Conservation (phyloP, 2,113 vertebrate species). For the Eonycteris spelaea region DNA sequence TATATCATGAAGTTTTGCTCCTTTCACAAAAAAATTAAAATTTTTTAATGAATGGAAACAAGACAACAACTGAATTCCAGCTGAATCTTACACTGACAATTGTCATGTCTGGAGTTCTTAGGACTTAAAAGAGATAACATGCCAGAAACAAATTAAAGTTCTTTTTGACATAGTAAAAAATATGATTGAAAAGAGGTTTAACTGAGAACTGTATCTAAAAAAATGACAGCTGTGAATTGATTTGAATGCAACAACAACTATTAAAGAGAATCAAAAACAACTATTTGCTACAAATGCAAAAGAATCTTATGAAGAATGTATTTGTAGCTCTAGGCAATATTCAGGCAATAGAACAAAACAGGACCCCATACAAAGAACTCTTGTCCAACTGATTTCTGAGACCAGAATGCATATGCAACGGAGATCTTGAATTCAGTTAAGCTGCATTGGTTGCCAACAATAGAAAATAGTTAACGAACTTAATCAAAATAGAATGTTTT, state of each 20-base stretch:
- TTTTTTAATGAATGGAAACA: constrained; percentile 3
- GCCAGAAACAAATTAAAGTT: constrained; percentile 18
- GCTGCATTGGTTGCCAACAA: neutral
- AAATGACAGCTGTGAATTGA: constrained; percentile 46
- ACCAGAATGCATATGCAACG: neutral
- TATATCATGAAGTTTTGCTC: neutral
- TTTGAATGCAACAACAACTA: neutral
- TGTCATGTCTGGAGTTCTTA: neutral
- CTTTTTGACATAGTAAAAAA: constrained; percentile 1
- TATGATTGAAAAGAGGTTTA: neutral
- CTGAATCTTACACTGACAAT: neutral
- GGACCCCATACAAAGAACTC: neutral
- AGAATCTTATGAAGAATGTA: neutral
- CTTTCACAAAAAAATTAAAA: neutral
- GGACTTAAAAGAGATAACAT: constrained; percentile 7
- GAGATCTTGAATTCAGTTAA: neutral
- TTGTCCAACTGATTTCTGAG: neutral
- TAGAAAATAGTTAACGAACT: neutral
- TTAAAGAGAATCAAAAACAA: constrained; percentile 40
- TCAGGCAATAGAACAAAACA: constrained; percentile 27
- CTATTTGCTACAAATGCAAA: neutral
- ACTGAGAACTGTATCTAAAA: constrained; percentile 26
- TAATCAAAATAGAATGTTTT: neutral
- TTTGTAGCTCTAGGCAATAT: constrained; percentile 21
- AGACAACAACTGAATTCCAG: neutral